A percentile compares a stretch with the other conserved stretches of the same genome.
These are phyloP conservation scores for Uropsilus gracilis DNA, from an alignment of 2,113 vertebrate genomes.

Conservation along the genomic window DNA sequence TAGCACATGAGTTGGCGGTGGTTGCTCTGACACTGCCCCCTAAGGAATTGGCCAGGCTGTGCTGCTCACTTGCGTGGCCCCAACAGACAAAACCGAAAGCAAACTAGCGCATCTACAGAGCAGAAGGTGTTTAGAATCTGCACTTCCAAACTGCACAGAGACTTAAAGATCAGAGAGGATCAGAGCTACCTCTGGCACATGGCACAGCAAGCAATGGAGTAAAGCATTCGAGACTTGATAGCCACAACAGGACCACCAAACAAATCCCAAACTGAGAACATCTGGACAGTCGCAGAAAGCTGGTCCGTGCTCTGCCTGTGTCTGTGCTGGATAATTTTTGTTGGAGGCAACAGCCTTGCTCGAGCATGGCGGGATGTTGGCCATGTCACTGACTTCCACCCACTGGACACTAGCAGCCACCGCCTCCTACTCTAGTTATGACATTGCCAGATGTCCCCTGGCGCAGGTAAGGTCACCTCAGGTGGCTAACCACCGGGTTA, in stretches of 20 bases:
- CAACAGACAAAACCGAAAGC: not conserved
- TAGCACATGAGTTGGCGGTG: rapidly evolving
- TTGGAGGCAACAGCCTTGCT: too few species aligned
- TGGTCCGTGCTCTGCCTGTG: too few species aligned
- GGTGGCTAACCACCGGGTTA: not conserved
- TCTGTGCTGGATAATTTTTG: not conserved
- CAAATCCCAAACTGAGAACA: not conserved
- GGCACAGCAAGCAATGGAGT: rapidly evolving
- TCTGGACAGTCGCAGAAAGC: not conserved
- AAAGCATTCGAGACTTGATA: not conserved
- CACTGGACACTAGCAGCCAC: rapidly evolving
- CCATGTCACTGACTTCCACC: not conserved
- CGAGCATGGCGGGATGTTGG: rapidly evolving
- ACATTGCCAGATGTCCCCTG: not conserved
- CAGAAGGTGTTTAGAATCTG: not conserved
- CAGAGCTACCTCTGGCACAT: not conserved
- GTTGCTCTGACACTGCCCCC: not conserved
- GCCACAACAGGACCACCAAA: not conserved
- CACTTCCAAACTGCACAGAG: not conserved
- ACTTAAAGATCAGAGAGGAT: not conserved
- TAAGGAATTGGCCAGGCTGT: not conserved
- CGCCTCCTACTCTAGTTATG: not conserved
- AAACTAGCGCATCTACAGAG: not conserved
- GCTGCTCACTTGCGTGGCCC: not conserved
- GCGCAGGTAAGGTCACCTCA: not conserved